A percentile compares a stretch with the other conserved stretches of the same genome.
These are phyloP conservation scores for Malthinus seriepunctatus DNA, from an alignment of 2,888 invertebrate genomes.

Conservation along the genomic window DNA sequence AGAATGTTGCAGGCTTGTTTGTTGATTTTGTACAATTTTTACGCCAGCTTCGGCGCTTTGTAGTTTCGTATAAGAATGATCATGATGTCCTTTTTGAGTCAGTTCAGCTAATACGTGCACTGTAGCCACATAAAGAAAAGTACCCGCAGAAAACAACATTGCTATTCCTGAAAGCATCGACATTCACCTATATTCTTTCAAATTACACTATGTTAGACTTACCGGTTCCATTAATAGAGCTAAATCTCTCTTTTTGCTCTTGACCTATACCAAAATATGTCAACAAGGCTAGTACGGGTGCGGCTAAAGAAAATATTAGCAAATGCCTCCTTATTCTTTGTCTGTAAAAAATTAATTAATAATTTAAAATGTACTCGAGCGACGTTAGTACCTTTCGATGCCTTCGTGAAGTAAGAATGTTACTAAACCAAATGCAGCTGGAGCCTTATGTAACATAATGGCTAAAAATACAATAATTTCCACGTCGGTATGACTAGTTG, in stretches of 20 bases:
- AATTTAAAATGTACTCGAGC: neutral
- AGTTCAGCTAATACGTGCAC: slow-evolving; percentile 98
- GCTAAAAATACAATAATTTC: slow-evolving; percentile 98
- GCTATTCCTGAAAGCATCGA: slow-evolving; percentile 70
- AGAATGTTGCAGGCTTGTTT: slow-evolving; percentile 66
- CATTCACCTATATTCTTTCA: slow-evolving; percentile 2
- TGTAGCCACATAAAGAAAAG: slow-evolving; percentile 97
- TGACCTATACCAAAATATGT: slow-evolving; percentile 95
- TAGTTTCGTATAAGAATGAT: slow-evolving; percentile 51
- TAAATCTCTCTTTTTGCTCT: slow-evolving; percentile 88
- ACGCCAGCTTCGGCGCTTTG: slow-evolving; percentile 48
- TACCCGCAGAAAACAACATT: slow-evolving; percentile 98
- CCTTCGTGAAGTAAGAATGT: slow-evolving; percentile 97
- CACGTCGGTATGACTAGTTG: slow-evolving; percentile 93
- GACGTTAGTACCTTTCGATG: slow-evolving; percentile 67
- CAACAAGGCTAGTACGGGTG: slow-evolving; percentile 84
- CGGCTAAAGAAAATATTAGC: slow-evolving; percentile 88
- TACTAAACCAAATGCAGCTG: slow-evolving; percentile 97
- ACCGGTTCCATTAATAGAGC: slow-evolving; percentile 90
- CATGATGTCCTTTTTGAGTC: slow-evolving; percentile 61
- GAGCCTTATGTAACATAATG: slow-evolving; percentile 99
- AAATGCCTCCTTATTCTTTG: slow-evolving; percentile 87
- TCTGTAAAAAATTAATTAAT: slow-evolving; percentile 48
- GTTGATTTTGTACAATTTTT: slow-evolving; percentile 29
- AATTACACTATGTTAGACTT: slow-evolving; percentile 23